Evolutionary conservation across 1,140 invertebrate genomes (phyloP).

Genomic region (Diachasma alloeum): DNA sequence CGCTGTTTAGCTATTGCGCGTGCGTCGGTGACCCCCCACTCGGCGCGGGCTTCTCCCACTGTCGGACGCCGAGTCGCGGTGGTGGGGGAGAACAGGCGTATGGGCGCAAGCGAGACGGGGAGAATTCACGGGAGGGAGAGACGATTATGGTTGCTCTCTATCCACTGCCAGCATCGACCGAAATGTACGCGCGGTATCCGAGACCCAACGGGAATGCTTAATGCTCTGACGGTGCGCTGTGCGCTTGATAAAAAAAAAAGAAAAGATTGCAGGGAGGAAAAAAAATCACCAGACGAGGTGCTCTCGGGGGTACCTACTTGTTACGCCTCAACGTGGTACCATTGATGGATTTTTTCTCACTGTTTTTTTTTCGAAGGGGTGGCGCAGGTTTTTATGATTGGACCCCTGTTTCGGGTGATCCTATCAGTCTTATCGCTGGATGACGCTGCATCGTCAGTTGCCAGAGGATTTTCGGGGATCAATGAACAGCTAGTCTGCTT

Average conservation of each 20-base stretch:
- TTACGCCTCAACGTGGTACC: conserved; percentile 44
- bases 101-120: conserved; percentile 30
- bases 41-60: background rate
- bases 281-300: conserved; percentile 18
- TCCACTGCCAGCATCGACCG: conserved; percentile 53
- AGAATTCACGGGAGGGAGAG: conserved; percentile 24
- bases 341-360: background rate
- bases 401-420: too few species aligned
- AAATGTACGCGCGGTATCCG: conserved; percentile 43
- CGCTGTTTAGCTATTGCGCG: background rate
- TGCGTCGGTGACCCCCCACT: conserved; percentile 1
- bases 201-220: conserved; percentile 63
- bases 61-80: background rate
- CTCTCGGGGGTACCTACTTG: conserved; percentile 50
- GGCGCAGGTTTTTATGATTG: background rate
- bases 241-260: conserved; percentile 51
- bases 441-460: too few species aligned
- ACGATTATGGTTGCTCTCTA: conserved; percentile 10
- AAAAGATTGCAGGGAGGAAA: conserved; percentile 37
- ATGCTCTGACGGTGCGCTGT: conserved; percentile 54
- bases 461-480: too few species aligned
- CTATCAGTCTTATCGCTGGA: too few species aligned
- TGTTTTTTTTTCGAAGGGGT: background rate
- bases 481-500: too few species aligned
- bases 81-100: background rate